Percentiles rank a stretch among this genome's conserved stretches.
phyloP scores from a whole-genome alignment of 1,140 invertebrate species.

The Rhyzopertha dominica region DNA sequence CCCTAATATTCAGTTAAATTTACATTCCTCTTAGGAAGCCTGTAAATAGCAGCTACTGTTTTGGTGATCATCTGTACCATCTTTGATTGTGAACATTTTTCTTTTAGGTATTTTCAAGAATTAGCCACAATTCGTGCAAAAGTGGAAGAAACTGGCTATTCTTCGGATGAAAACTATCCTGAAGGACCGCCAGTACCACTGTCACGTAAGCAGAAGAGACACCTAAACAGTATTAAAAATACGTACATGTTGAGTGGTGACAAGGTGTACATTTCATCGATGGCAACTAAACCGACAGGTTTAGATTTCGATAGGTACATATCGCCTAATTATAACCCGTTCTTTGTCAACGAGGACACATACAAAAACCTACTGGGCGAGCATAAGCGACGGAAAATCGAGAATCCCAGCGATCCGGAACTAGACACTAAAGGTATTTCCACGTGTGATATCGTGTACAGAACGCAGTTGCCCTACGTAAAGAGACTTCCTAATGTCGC shows the following conservation, averaged over 20 bases:
- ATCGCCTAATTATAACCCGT: slow-evolving; percentile 46
- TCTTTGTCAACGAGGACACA: slow-evolving; percentile 57
- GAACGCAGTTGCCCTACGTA: slow-evolving; percentile 45
- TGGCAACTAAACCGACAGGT: slow-evolving; percentile 43
- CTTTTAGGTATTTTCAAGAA: slow-evolving; percentile 48
- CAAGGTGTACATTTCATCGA: slow-evolving; percentile 48
- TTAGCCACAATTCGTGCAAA: slow-evolving; percentile 50
- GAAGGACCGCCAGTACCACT: slow-evolving; percentile 54
- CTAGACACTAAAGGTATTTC: slow-evolving; percentile 36
- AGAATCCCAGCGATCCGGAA: slow-evolving; percentile 44
- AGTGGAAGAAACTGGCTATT: slow-evolving; percentile 61
- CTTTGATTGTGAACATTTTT: too few relatives aligned
- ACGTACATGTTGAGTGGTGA: slow-evolving; percentile 47
- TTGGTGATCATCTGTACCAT: too few relatives aligned
- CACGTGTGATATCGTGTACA: slow-evolving; percentile 32
- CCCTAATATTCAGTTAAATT: too few relatives aligned
- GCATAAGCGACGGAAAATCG: slow-evolving; percentile 58
- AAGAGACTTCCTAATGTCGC: slow-evolving; percentile 43
- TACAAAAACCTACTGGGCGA: slow-evolving; percentile 61
- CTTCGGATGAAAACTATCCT: slow-evolving; percentile 66
- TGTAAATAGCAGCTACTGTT: too few relatives aligned
- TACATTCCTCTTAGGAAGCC: too few relatives aligned
- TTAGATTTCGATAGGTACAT: slow-evolving; percentile 47
- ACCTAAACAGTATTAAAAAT: slow-evolving; percentile 44
- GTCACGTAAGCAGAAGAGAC: slow-evolving; percentile 50